A percentile compares a stretch with the other conserved stretches of the same genome.
phyloP scores from a whole-genome alignment of 2,113 vertebrate genomes.

The Oceanodroma tethys region DNA sequence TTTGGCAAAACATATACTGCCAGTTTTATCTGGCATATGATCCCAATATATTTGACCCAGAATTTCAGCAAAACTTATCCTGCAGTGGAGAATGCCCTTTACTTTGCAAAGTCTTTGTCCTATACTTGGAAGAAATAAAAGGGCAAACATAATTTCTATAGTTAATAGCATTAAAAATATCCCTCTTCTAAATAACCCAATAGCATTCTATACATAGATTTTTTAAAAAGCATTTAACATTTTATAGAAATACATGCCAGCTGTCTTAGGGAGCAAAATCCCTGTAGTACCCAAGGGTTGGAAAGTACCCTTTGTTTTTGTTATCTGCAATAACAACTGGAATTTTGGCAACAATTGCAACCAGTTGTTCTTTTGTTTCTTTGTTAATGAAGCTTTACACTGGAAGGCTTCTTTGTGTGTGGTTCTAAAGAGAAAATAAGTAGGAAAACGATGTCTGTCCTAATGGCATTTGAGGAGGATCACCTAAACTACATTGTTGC shows the following conservation, averaged over 20 bases:
- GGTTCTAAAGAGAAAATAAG: not conserved
- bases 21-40: not conserved
- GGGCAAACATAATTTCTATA: not conserved
- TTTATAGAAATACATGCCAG: not conserved
- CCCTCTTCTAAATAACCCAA: not conserved
- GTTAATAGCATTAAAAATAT: not conserved
- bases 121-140: not conserved
- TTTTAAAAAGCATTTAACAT: not conserved
- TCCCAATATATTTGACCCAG: not conserved
- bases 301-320: not conserved
- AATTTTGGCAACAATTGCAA: not conserved
- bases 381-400: not conserved
- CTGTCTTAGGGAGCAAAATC: not conserved
- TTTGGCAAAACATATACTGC: not conserved
- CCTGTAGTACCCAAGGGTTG: not conserved
- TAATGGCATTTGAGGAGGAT: not conserved
- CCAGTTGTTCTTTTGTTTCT: not conserved
- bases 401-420: not conserved
- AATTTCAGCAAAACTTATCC: not conserved
- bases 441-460: not conserved
- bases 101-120: not conserved
- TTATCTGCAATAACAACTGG: not conserved
- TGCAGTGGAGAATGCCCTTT: not conserved
- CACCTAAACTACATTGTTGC: not conserved
- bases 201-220: not conserved